Conservation (phyloP, 2,113 vertebrate genomes). For the Pholis gunnellus region DNA sequence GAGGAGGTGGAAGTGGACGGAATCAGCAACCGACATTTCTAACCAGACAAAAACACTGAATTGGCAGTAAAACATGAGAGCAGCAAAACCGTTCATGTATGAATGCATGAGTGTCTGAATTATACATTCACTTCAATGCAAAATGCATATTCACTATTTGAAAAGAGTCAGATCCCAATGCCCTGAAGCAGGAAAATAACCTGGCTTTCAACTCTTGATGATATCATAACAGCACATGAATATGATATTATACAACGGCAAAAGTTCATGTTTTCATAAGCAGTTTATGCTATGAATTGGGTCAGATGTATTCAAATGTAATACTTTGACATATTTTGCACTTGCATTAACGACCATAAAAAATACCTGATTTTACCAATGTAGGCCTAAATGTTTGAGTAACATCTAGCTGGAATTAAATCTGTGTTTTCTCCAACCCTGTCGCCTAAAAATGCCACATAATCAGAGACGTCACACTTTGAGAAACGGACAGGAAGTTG, state of each 20-base stretch:
- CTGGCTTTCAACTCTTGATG: constrained; percentile 4
- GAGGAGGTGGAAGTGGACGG: background rate
- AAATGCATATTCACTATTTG: constrained; percentile 10
- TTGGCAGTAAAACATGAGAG: background rate
- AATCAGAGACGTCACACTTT: background rate
- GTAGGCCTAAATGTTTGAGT: background rate
- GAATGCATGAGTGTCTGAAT: background rate
- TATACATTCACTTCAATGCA: background rate
- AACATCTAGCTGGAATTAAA: background rate
- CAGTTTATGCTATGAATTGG: background rate
- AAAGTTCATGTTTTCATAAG: background rate
- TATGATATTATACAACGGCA: background rate
- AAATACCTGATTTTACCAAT: background rate
- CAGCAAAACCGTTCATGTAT: background rate
- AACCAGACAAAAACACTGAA: background rate
- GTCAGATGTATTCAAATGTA: background rate
- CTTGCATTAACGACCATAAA: background rate
- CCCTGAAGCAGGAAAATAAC: constrained; percentile 5
- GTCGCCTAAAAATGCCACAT: background rate
- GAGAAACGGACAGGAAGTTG: background rate
- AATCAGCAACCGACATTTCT: background rate
- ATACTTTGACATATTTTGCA: background rate
- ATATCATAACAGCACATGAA: background rate
- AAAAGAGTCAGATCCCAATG: background rate
- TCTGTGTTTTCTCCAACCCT: background rate